A percentile compares a stretch with the other conserved stretches of the same genome.
Conservation (phyloP, 2,797 vertebrate species). For the Numenius phaeopus region DNA sequence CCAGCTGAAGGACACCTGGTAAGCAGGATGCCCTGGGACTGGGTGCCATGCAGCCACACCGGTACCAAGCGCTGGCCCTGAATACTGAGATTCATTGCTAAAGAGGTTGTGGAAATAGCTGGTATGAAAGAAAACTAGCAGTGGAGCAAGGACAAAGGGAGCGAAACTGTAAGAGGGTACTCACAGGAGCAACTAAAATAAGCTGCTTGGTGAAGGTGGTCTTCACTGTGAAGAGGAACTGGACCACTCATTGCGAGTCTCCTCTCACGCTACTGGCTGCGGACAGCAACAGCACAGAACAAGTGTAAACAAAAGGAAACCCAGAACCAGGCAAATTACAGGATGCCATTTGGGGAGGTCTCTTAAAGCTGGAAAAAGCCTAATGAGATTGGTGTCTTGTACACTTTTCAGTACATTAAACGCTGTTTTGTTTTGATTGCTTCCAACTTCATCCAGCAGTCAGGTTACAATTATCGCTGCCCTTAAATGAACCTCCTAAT, state of each 20-base stretch:
- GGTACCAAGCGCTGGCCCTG: neutral
- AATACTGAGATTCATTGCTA: neutral
- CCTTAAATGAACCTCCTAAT: neutral
- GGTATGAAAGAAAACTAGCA: neutral
- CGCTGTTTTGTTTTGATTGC: neutral
- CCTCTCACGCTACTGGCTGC: rapidly evolving
- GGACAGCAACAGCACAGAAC: neutral
- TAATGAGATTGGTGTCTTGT: neutral
- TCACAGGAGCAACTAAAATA: neutral
- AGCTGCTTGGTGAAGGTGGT: neutral
- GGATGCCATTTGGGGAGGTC: neutral
- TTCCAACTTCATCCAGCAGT: neutral
- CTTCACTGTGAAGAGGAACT: neutral
- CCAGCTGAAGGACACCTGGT: neutral
- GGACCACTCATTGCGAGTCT: rapidly evolving
- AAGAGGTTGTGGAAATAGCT: neutral
- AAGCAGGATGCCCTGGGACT: neutral
- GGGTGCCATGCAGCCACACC: neutral
- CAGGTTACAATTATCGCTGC: neutral
- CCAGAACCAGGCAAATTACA: neutral
- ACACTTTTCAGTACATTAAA: neutral
- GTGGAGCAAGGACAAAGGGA: neutral
- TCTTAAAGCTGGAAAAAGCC: neutral
- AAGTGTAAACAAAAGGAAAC: neutral
- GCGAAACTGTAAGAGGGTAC: neutral